Conservation (phyloP, 2,888 invertebrate species). For the Phortica magna region DNA sequence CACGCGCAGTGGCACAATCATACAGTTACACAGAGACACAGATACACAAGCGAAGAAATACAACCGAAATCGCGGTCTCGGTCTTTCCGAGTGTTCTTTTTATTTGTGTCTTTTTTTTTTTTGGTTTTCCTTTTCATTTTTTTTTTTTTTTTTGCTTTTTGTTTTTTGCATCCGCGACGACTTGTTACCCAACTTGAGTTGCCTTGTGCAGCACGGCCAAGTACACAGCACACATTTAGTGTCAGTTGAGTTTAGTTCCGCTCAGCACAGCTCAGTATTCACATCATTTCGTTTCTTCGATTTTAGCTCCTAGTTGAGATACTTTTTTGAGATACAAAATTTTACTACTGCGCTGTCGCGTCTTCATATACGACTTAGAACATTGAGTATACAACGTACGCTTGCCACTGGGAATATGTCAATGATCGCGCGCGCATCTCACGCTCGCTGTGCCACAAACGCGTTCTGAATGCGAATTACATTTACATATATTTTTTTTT, state of each 20-base stretch:
- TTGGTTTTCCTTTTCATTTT: no score
- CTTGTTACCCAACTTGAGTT: conserved; percentile 68
- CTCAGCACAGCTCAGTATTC: not conserved
- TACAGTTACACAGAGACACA: no score
- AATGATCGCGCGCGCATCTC: conserved; percentile 11
- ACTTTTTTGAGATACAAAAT: not conserved
- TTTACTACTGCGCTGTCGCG: conserved; percentile 6
- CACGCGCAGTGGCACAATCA: conserved; percentile 3
- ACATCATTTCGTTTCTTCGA: conserved; percentile 1
- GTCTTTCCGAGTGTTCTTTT: conserved; percentile 56
- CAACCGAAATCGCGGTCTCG: conserved; percentile 5
- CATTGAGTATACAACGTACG: not conserved
- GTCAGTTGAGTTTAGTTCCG: conserved; percentile 39
- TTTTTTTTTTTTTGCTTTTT: no score
- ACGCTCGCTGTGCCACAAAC: not conserved
- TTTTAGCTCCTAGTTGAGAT: conserved; percentile 11
- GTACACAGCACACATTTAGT: conserved; percentile 50
- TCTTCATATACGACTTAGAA: conserved; percentile 11
- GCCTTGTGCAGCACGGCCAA: conserved; percentile 69
- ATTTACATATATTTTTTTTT: not conserved
- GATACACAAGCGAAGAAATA: conserved; percentile 1
- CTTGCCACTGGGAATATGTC: not conserved
- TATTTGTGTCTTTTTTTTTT: no score
- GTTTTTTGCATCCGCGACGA: conserved; percentile 63
- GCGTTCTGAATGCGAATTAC: not conserved